Conservation (phyloP, 2,888 invertebrate genomes). For the Pollenia amentaria region DNA sequence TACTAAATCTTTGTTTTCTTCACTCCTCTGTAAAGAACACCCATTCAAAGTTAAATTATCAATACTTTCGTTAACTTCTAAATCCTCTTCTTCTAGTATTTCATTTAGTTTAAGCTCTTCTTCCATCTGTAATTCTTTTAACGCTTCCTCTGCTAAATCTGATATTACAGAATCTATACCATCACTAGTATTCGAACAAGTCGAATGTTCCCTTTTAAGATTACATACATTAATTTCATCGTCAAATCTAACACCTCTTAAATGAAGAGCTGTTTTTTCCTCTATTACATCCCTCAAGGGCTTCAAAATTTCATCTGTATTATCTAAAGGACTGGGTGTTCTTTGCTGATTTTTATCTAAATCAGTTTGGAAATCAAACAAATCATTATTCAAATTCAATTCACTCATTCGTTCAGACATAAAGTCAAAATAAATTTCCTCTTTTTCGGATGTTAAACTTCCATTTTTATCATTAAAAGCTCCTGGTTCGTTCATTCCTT, state of each 20-base stretch:
- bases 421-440: slow-evolving; percentile 64
- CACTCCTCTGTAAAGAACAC: neutral
- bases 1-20: neutral
- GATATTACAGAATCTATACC: slow-evolving; percentile 83
- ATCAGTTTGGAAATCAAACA: neutral
- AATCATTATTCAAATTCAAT: slow-evolving; percentile 30
- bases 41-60: slow-evolving; percentile 12
- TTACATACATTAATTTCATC: slow-evolving; percentile 77
- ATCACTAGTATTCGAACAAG: slow-evolving; percentile 82
- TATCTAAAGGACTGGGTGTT: slow-evolving; percentile 78
- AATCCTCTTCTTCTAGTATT: slow-evolving; percentile 14
- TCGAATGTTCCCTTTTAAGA: slow-evolving; percentile 78
- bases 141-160: slow-evolving; percentile 81
- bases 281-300: slow-evolving; percentile 76
- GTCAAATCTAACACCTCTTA: slow-evolving; percentile 79
- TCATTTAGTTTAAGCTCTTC: slow-evolving; percentile 72
- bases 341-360: slow-evolving; percentile 19
- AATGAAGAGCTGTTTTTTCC: slow-evolving; percentile 34
- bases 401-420: slow-evolving; percentile 64
- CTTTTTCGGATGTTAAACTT: slow-evolving; percentile 30
- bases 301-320: slow-evolving; percentile 78
- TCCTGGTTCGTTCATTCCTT: neutral
- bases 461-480: neutral
- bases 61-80: neutral
- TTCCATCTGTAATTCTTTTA: slow-evolving; percentile 81